These are phyloP conservation scores for Diabrotica undecimpunctata DNA, from an alignment of 1,140 invertebrate species.

Conservation along the genomic window DNA sequence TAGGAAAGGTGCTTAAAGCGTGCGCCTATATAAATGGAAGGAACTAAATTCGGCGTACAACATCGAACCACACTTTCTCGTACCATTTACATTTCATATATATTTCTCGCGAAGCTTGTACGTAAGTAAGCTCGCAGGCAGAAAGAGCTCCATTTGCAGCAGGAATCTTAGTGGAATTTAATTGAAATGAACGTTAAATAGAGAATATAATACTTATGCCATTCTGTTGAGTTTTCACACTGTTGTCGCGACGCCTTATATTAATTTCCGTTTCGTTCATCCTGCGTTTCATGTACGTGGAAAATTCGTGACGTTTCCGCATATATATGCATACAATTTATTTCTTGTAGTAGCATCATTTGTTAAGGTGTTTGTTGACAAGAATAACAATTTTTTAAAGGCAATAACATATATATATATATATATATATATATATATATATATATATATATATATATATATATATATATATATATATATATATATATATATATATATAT, in stretches of 20 bases:
- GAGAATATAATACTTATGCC: not conserved
- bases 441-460: too few relatives aligned
- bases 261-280: not conserved
- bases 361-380: too few relatives aligned
- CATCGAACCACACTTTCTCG: slow-evolving; percentile 5
- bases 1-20: not conserved
- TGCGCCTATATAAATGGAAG: slow-evolving; percentile 4
- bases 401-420: too few relatives aligned
- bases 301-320: too few relatives aligned
- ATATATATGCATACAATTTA: too few relatives aligned
- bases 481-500: too few relatives aligned
- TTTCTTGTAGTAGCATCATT: too few relatives aligned
- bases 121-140: not conserved
- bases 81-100: slow-evolving; percentile 10
- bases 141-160: slow-evolving; percentile 1
- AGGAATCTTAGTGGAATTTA: not conserved
- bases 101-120: slow-evolving; percentile 1
- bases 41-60: not conserved
- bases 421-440: too few relatives aligned
- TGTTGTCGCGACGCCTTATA: not conserved
- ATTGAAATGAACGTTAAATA: not conserved
- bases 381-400: too few relatives aligned
- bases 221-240: not conserved
- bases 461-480: too few relatives aligned
- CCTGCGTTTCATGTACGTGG: too few relatives aligned